Percentiles rank a stretch among this genome's conserved stretches.
Conservation (phyloP, 2,797 vertebrate genomes). For the Notolepis coatsorum region DNA sequence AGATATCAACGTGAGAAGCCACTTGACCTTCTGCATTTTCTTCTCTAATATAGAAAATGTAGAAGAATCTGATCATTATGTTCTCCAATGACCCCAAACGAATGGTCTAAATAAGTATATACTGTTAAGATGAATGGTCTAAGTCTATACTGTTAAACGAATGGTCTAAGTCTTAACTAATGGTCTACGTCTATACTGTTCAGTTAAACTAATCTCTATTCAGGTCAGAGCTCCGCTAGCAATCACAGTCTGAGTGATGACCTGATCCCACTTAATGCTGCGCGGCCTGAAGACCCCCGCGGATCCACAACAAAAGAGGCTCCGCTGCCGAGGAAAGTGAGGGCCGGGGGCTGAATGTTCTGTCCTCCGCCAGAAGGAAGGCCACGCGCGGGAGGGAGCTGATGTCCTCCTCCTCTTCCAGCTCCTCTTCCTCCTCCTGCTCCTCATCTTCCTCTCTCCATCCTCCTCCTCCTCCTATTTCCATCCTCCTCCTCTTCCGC, state of each 20-base stretch:
- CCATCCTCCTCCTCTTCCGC: too few species aligned
- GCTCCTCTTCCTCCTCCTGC: neutral
- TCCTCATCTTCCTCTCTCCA: neutral
- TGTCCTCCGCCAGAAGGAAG: slow-evolving; percentile 29
- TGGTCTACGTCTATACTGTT: too few species aligned
- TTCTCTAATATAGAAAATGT: too few species aligned
- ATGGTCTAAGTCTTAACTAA: too few species aligned
- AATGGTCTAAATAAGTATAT: too few species aligned
- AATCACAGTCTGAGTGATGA: slow-evolving; percentile 64
- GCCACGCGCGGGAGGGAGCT: slow-evolving; percentile 16
- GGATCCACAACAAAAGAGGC: slow-evolving; percentile 55
- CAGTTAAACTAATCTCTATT: too few species aligned
- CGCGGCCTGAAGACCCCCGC: slow-evolving; percentile 46
- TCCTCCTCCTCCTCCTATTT: slow-evolving; percentile 1
- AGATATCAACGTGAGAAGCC: too few species aligned
- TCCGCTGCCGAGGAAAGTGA: slow-evolving; percentile 16
- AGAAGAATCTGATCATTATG: too few species aligned
- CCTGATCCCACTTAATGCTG: slow-evolving; percentile 66
- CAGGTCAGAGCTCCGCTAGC: slow-evolving; percentile 51
- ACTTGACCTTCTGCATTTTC: too few species aligned
- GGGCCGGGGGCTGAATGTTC: slow-evolving; percentile 46
- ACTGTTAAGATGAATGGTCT: too few species aligned
- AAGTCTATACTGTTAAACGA: too few species aligned
- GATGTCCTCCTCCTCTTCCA: slow-evolving; percentile 3
- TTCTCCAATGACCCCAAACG: too few species aligned